Base-by-base conservation (phyloP, 2,797 vertebrate species). In the Hypotaenidia philippensis region DNA sequence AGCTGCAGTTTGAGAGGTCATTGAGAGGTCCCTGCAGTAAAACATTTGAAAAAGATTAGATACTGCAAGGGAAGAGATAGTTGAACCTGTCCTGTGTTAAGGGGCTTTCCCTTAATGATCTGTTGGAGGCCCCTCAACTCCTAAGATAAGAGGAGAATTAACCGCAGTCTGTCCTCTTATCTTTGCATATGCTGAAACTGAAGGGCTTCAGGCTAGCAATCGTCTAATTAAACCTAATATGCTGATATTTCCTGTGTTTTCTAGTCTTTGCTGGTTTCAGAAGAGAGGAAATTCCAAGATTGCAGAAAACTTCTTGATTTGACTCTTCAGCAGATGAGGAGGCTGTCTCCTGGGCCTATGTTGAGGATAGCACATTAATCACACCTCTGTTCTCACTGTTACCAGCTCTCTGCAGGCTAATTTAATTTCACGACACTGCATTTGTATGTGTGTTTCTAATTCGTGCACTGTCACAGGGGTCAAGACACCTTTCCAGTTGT, bases 31-130 rank as follows among this genome's bases (percentile, higher is more conserved):
- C 36, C 72, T 94, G 91, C 75, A 65, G 52, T 89, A 93, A 97
- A 96, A 90, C 70, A 74, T 90, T 93, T 81, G 61, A 88, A 61
- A 91, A 85, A 95, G 96, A 96, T 97, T 83, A 95, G 90, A 92
- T 95, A 89, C 29, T 87, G 59, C 34, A 55, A n/a, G 49, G 32
- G 34, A 19, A 82, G 66, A 90, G 83, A 87, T 69, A 79, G 75
- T 19, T 89, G 69, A 92, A 94, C 76, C 91, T 92, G 74, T 83
- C 64, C 66, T 91, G 1, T 7, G n/a, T 89, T 91, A 60, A 88
- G 78, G 83, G 88, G 75, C 65, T 95, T 95, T 91, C 32, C 69
- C 77, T 86, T 95, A 85, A 84, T 92, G 83, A 93, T 74, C 74
- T 94, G 29, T 66, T 87, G 18, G 44, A 50, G 52, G 57, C 89